phyloP scores from a whole-genome alignment of 2,888 invertebrate species.

The Celastrina argiolus region DNA sequence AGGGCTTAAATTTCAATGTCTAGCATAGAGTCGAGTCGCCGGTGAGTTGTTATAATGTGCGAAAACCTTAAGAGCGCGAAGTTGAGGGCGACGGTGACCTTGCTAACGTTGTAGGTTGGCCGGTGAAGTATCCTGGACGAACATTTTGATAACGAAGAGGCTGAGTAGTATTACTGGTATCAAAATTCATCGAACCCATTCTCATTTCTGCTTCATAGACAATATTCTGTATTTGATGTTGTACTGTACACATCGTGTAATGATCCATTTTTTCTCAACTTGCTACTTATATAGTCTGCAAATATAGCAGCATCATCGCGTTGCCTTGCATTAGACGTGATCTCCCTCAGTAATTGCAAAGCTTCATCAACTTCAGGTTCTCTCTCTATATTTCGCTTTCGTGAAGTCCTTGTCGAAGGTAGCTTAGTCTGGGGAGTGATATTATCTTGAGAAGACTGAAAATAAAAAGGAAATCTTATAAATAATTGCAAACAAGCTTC shows the following conservation, averaged over 20 bases:
- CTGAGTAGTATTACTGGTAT: too few relatives aligned
- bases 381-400: too few relatives aligned
- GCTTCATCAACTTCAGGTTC: conserved; percentile 13
- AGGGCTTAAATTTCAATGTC: conserved; percentile 8
- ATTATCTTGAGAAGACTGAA: too few relatives aligned
- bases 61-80: conserved; percentile 1
- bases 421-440: too few relatives aligned
- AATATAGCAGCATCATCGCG: conserved; percentile 36
- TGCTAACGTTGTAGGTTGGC: conserved; percentile 16
- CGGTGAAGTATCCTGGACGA: too few relatives aligned
- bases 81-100: conserved; percentile 18
- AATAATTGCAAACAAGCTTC: too few relatives aligned
- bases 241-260: conserved; percentile 34
- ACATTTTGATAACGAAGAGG: too few relatives aligned
- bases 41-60: conserved; percentile 10
- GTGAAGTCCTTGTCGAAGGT: too few relatives aligned
- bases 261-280: conserved; percentile 36
- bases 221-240: conserved; percentile 36
- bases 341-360: conserved; percentile 31
- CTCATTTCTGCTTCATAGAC: conserved; percentile 27
- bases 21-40: conserved; percentile 10
- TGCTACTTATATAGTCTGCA: conserved; percentile 36
- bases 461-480: too few relatives aligned
- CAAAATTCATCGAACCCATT: conserved; percentile 18
- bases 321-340: conserved; percentile 33